phyloP scores from a whole-genome alignment of 2,113 vertebrate genomes.

The Cricetomys ansorgei region DNA sequence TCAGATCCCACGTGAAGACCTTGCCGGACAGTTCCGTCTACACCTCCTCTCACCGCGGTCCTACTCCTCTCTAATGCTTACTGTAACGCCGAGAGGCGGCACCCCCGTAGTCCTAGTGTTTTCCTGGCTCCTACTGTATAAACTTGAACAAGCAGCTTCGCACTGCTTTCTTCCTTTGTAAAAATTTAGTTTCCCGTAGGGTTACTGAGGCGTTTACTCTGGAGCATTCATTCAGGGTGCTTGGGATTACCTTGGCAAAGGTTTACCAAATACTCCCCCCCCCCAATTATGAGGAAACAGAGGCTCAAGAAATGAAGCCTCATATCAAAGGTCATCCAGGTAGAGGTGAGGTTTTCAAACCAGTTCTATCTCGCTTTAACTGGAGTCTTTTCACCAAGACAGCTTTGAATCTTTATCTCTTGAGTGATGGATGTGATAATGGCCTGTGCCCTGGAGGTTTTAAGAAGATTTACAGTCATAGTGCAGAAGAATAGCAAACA shows the following conservation, averaged over 20 bases:
- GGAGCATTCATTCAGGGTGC: not conserved
- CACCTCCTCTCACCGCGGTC: not conserved
- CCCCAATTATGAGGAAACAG: not conserved
- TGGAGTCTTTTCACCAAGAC: not conserved
- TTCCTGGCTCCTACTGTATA: not conserved
- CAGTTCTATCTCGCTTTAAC: constrained; percentile 21
- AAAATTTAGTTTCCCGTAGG: not conserved
- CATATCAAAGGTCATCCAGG: constrained; percentile 14
- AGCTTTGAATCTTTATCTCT: constrained; percentile 49
- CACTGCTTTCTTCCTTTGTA: not conserved
- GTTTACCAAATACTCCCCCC: not conserved
- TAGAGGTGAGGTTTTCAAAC: constrained; percentile 2
- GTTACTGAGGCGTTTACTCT: not conserved
- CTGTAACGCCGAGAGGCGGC: too few relatives aligned
- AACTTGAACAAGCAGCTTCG: not conserved
- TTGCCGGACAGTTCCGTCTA: not conserved
- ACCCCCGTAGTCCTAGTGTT: not conserved
- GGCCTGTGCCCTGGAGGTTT: not conserved
- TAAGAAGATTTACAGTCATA: not conserved
- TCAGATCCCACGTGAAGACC: not conserved
- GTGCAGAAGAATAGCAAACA: not conserved
- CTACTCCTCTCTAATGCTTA: too few relatives aligned
- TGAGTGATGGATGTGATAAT: not conserved
- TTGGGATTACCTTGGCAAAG: not conserved
- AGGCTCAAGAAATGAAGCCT: not conserved